Base-by-base conservation (phyloP, 2,888 invertebrate species). In the Lobophora halterata region DNA sequence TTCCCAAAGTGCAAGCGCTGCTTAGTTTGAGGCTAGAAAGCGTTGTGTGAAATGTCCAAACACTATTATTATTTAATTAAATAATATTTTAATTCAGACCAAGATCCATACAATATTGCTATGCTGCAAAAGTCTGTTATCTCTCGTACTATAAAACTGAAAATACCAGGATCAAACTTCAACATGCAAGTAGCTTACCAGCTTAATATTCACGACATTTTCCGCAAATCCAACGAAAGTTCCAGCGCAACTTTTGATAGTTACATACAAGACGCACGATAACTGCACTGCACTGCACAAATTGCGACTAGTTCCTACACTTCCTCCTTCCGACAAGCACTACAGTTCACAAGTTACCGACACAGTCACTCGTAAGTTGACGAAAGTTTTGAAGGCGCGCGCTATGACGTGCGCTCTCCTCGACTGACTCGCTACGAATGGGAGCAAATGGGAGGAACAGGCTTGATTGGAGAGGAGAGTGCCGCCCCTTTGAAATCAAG, bases 291-390 rank as follows among this genome's bases (percentile, higher is more conserved):
- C 34, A 63, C 65, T 57, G 47, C 66, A 71, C 70, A 71, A 68
- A 69, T 71, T 64, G 62, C 64, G 67, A n/a, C n/a, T n/a, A 36
- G 28, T 29, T 63, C 63, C 65, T 55, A 69, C 58, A 59, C n/a
- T n/a, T n/a, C n/a, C n/a, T n/a, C n/a, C 17, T 24, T 61, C 49
- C 49, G 54, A 63, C 65, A 62, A 48, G 59, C 55, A 56, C 64
- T 59, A 18, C 43, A 26, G 19, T 23, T 38, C 37, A 41, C 45
- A 39, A 48, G 36, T 31, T 43, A 11, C 8, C 16, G 3, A 11
- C 27, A 35, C 37, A 29, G 29, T 26, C 32, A 43, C 36, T 37
- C 32, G 7, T 7, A 19, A 39, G 32, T 45, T 45, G 39, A 40
- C 10, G 8, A 52, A 52, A 52, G 49, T 52, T 52, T 49, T 18